These are phyloP conservation scores for Lasioglossum villosulum DNA, from an alignment of 2,888 invertebrate genomes.

Conservation along the genomic window DNA sequence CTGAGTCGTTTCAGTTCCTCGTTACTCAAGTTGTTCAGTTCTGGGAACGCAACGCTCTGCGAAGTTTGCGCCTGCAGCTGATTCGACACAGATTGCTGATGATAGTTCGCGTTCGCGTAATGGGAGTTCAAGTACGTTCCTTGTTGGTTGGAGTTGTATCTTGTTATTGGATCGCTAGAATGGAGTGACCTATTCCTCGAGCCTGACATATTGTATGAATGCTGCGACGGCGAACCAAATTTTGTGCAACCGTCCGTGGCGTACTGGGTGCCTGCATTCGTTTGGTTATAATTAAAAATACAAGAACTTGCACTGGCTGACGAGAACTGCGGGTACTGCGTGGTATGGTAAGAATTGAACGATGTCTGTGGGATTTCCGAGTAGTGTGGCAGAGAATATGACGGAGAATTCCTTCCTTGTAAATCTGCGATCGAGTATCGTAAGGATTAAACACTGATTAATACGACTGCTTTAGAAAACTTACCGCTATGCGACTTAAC, in stretches of 20 bases:
- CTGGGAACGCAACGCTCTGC: constrained; percentile 84
- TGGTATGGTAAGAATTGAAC: constrained; percentile 79
- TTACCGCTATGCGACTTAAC: constrained; percentile 79
- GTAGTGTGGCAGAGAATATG: constrained; percentile 79
- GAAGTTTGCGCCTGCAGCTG: constrained; percentile 71
- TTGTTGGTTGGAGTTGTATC: constrained; percentile 78
- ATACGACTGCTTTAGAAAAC: not conserved
- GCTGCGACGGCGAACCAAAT: constrained; percentile 73
- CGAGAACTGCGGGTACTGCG: constrained; percentile 79
- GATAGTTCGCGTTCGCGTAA: constrained; percentile 77
- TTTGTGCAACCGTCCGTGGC: constrained; percentile 66
- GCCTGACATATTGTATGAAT: constrained; percentile 68
- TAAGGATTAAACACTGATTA: not conserved
- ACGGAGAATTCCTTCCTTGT: constrained; percentile 80
- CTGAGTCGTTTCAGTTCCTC: constrained; percentile 90
- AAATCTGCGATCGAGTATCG: constrained; percentile 73
- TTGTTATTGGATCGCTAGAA: constrained; percentile 65
- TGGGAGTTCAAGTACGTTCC: constrained; percentile 78
- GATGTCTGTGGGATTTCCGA: constrained; percentile 78
- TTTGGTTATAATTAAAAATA: constrained; percentile 81
- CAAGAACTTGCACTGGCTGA: constrained; percentile 77
- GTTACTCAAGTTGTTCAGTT: constrained; percentile 85
- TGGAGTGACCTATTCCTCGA: constrained; percentile 69
- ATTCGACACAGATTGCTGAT: constrained; percentile 69
- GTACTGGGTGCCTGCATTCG: constrained; percentile 74